phyloP scores from a whole-genome alignment of 2,888 invertebrate species.

The Drosophila mettleri region DNA sequence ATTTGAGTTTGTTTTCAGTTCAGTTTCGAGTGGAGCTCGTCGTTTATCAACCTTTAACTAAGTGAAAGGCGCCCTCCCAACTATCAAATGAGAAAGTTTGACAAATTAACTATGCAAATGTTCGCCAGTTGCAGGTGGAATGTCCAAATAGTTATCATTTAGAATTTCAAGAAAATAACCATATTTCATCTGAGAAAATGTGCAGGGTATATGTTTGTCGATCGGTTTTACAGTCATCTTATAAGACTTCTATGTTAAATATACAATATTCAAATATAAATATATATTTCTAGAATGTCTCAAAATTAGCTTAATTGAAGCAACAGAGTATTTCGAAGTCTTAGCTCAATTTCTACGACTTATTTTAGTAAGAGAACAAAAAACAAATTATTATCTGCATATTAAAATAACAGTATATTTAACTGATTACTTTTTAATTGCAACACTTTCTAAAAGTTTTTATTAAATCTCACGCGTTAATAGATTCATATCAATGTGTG shows the following conservation, averaged over 20 bases:
- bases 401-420: neutral
- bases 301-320: too few relatives aligned
- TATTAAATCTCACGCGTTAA: neutral
- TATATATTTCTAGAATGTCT: too few relatives aligned
- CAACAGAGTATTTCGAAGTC: neutral
- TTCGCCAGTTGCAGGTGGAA: constrained; percentile 2
- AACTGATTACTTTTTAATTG: neutral
- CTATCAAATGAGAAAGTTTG: constrained; percentile 40
- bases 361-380: too few relatives aligned
- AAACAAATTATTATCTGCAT: neutral
- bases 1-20: constrained; percentile 43
- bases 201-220: neutral
- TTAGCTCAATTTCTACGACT: too few relatives aligned
- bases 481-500: too few relatives aligned
- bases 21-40: constrained; percentile 23
- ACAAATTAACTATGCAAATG: constrained; percentile 30
- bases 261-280: too few relatives aligned
- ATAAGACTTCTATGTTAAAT: too few relatives aligned
- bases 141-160: neutral
- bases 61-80: constrained; percentile 43
- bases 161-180: neutral
- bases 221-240: neutral
- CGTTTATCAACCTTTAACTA: constrained; percentile 16
- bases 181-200: neutral
- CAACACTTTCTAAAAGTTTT: neutral